Conservation (phyloP, 2,797 vertebrate species). For the Masticophis lateralis region DNA sequence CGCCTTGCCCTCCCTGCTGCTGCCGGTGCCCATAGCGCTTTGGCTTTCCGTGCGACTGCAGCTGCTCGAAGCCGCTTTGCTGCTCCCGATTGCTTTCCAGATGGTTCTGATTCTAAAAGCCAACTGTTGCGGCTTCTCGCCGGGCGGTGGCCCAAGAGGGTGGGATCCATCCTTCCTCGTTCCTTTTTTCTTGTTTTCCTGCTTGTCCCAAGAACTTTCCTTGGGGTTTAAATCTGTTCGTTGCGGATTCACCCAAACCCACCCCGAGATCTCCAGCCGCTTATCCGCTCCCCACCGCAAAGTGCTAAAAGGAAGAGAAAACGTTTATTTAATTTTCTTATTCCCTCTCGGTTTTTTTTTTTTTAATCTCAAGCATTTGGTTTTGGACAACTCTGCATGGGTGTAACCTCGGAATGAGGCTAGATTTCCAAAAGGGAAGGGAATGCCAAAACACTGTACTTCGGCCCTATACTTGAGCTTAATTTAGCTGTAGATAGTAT, state of each 20-base stretch:
- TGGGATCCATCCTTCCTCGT: background rate
- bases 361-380: slow-evolving; percentile 12
- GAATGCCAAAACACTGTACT: background rate
- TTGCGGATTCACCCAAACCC: background rate
- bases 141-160: background rate
- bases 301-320: background rate
- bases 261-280: background rate
- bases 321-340: background rate
- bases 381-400: slow-evolving; percentile 13
- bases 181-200: background rate
- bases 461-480: background rate
- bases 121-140: background rate
- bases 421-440: background rate
- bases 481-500: background rate
- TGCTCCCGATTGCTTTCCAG: background rate
- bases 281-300: background rate
- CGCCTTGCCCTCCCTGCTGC: slow-evolving; percentile 36
- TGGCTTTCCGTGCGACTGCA: background rate
- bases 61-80: background rate
- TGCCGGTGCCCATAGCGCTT: slow-evolving; percentile 51
- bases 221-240: background rate
- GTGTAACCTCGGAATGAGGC: slow-evolving; percentile 16
- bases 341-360: background rate
- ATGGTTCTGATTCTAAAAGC: background rate
- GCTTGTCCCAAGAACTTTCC: background rate